These are phyloP conservation scores for Scelioninae gen. 1 DNA, from an alignment of 2,888 invertebrate species.

Conservation along the genomic window DNA sequence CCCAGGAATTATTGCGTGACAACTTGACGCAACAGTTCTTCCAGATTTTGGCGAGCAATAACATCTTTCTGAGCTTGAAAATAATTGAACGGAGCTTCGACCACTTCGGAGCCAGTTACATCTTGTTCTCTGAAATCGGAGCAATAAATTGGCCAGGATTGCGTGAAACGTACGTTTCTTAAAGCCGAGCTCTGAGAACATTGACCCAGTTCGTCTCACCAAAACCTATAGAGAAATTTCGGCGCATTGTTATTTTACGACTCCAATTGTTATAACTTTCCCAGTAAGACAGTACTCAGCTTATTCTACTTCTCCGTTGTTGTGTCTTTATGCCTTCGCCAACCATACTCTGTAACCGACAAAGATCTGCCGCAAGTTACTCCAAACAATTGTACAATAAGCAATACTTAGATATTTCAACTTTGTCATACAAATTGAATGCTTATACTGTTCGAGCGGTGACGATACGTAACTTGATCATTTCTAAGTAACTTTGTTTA, in stretches of 20 bases:
- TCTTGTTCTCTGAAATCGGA: not conserved
- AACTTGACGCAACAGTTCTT: conserved; percentile 33
- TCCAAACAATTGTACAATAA: not conserved
- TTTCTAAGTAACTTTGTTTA: not conserved
- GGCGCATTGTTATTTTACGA: conserved; percentile 3
- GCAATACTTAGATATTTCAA: not conserved
- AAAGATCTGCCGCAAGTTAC: not conserved
- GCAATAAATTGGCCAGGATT: conserved; percentile 25
- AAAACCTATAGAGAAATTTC: conserved; percentile 9
- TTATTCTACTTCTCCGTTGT: not conserved
- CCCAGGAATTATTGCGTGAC: conserved; percentile 36
- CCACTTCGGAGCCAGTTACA: conserved; percentile 11
- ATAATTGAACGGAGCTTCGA: conserved; percentile 30
- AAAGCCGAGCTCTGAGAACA: conserved; percentile 7
- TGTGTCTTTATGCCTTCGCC: not conserved
- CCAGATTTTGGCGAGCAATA: conserved; percentile 20
- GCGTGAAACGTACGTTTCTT: conserved; percentile 10
- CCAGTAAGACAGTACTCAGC: not conserved
- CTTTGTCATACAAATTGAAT: not conserved
- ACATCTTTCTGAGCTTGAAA: conserved; percentile 3
- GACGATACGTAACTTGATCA: not conserved
- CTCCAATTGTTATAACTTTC: conserved; percentile 22
- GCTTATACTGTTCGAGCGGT: not conserved
- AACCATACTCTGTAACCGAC: not conserved
- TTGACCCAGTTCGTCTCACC: conserved; percentile 14